Base-by-base conservation (phyloP, 2,888 invertebrate species). In the Peribatodes rhomboidaria region DNA sequence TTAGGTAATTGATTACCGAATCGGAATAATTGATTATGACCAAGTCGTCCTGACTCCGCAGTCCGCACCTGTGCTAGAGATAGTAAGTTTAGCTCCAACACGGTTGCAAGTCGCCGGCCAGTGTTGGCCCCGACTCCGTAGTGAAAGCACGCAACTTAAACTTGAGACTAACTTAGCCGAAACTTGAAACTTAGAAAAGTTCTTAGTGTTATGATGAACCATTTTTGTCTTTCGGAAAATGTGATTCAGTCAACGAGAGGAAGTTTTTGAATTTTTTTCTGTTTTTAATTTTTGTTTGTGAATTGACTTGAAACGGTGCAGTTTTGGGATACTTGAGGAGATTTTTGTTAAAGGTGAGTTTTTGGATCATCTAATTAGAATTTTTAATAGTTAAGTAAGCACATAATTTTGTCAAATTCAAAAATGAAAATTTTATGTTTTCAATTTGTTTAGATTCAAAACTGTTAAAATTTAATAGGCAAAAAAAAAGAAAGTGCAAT, bases 161-260 rank as follows among this genome's bases (percentile, higher is more conserved):
- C 56, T n/a, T n/a, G n/a, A n/a, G n/a, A n/a, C n/a, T n/a, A n/a
- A n/a, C n/a, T n/a, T n/a, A n/a, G n/a, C n/a, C n/a, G n/a, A n/a
- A 58, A 72, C 44, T 52, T 53, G 14, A 14, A 18, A 33, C 20
- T 54, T 57, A 41, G 27, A 27, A 27, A 55, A 59, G 66, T 68
- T 52, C 54, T 74, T 65, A 54, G 73, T 75, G 73, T 71, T 72
- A 76, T 75, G 85, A 88, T 89, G 91, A 89, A 88, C 89, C 90
- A 91, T 92, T 90, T 91, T 91, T 89, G 82, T 82, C 81, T 74
- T 75, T 82, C 74, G 84, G 87, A 92, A 92, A 92, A 92, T 92
- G 92, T 92, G 90, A 89, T 90, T 90, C 90, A 87, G 86, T 89
- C 90, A 80, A 83, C 81, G 81, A 81, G 75, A 73, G 72, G 49